A percentile compares a stretch with the other conserved stretches of the same genome.
phyloP scores from a whole-genome alignment of 2,113 vertebrate genomes.

The Dolichotis patagonum region DNA sequence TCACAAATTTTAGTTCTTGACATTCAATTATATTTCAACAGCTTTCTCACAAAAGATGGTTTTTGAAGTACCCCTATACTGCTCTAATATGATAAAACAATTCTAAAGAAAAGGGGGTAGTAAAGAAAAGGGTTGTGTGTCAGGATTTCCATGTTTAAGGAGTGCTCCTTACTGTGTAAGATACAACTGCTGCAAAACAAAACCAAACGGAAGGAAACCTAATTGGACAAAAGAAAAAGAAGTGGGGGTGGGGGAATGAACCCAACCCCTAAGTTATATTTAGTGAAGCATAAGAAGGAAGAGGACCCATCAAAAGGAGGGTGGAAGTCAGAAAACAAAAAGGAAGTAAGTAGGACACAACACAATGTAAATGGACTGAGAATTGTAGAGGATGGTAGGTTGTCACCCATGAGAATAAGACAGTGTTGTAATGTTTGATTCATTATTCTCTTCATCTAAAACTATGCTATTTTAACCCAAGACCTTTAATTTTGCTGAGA shows the following conservation, averaged over 20 bases:
- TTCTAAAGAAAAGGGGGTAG: slow-evolving; percentile 46
- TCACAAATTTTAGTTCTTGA: slow-evolving; percentile 43
- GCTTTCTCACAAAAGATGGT: background rate
- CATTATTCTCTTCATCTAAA: background rate
- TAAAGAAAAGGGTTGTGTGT: background rate
- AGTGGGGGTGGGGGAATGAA: background rate
- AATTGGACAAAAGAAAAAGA: slow-evolving; percentile 60
- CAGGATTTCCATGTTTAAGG: slow-evolving; percentile 37
- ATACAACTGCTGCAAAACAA: slow-evolving; percentile 49
- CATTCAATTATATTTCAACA: slow-evolving; percentile 29
- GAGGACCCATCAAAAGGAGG: slow-evolving; percentile 53
- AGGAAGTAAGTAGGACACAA: slow-evolving; percentile 28
- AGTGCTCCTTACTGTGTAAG: slow-evolving; percentile 39
- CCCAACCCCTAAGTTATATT: slow-evolving; percentile 49
- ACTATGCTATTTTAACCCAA: background rate
- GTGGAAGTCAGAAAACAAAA: slow-evolving; percentile 59
- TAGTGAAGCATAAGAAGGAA: slow-evolving; percentile 73
- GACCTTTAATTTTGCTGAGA: slow-evolving; percentile 25
- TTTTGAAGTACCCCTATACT: slow-evolving; percentile 39
- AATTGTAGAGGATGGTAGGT: background rate
- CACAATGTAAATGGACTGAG: slow-evolving; percentile 4
- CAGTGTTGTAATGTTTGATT: background rate
- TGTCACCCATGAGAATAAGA: background rate
- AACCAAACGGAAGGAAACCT: slow-evolving; percentile 72
- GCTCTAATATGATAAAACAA: slow-evolving; percentile 34